Conservation (phyloP, 2,113 vertebrate species). For the Oenanthe melanoleuca region DNA sequence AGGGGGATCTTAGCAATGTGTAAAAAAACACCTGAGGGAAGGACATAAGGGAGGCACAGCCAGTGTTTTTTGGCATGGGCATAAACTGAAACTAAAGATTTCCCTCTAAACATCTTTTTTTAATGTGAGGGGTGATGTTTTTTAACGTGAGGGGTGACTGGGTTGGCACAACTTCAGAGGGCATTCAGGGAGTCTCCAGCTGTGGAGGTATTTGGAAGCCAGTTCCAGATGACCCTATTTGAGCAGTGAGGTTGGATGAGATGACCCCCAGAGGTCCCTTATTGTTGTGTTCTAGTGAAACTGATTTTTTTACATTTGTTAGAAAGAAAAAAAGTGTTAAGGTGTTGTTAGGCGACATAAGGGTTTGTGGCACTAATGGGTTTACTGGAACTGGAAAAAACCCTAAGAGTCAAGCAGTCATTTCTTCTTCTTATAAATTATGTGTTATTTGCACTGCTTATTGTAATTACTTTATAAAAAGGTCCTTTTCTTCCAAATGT, state of each 20-base stretch:
- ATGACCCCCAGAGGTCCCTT: neutral
- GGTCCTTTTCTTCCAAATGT: neutral
- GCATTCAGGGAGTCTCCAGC: rapidly evolving
- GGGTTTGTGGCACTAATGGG: neutral
- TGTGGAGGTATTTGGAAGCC: neutral
- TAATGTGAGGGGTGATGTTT: neutral
- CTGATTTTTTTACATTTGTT: neutral
- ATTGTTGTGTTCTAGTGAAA: neutral
- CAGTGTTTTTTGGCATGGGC: neutral
- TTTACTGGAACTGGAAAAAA: neutral
- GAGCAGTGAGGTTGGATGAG: neutral
- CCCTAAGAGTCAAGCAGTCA: neutral
- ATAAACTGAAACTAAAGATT: neutral
- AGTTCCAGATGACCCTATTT: neutral
- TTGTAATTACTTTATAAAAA: neutral
- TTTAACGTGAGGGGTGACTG: neutral
- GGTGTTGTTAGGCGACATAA: neutral
- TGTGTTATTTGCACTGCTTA: neutral
- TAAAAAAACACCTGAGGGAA: neutral
- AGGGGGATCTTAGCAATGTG: neutral
- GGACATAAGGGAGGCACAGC: rapidly evolving
- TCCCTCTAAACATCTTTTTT: neutral
- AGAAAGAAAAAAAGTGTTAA: neutral
- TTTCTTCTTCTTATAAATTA: neutral
- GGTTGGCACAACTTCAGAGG: neutral